Evolutionary conservation across 2,888 invertebrate genomes (phyloP), one percentile per base, ranked within the genome.

Genomic region (Heliconius hortense): DNA sequence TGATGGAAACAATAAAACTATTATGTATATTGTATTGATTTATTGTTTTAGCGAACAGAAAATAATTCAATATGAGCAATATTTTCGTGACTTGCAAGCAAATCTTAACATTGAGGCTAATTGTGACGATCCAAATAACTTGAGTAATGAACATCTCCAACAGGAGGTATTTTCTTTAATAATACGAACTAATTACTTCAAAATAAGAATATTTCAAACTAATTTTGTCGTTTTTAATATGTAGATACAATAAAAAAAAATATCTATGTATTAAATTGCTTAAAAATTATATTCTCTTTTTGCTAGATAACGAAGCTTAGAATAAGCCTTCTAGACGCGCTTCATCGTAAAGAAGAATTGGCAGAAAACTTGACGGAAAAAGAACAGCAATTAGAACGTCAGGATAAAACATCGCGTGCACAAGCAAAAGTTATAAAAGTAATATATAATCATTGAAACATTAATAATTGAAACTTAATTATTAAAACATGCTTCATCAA

Each of bases 371-470:
- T 96, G 74, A 85, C 91, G 11, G 94, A 95, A 79, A 95, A 94
- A 80, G 95, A 95, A 56, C 93, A 94, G 74, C 94, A 95, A 77
- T 85, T 96, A 15, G 95, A 95, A 72, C 94, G 95, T 73, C 95
- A 95, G 81, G 94, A 94, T 77, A 95, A 95, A 75, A 94, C 95
- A 76, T 93, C 96, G 85, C 94, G 93, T 81, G 95, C 95, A 82
- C 95, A 95, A 92, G 95, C 95, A 87, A 95, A 95, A 85, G 91
- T 95, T 81, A 90, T 95, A 80, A 95, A 95, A 90, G 95, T 13
- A 24, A 60, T 60, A 26, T 15, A 21, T n/a, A n/a, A 59, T 60
- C 11, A 48, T 60, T 60, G 60, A 60, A 28, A 26, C 84, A 86
- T 82, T 76, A 78, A 79, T 76, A 82, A 82, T 84, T 79, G 69